phyloP scores from a whole-genome alignment of 2,797 vertebrate species.

The Hydrolagus colliei region DNA sequence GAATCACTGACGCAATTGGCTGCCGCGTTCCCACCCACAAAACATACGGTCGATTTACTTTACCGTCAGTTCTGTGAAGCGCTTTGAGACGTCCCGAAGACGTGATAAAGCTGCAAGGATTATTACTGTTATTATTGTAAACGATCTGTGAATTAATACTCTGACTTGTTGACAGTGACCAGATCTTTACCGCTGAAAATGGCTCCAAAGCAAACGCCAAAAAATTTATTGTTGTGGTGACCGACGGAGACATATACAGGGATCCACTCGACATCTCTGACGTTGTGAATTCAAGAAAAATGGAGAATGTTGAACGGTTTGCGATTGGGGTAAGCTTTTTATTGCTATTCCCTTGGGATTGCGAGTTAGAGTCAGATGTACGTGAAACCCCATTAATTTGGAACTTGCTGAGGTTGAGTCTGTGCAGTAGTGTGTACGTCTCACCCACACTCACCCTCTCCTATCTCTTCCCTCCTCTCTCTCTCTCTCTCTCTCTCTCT shows the following conservation, averaged over 20 bases:
- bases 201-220: conserved; percentile 54
- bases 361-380: not conserved
- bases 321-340: conserved; percentile 58
- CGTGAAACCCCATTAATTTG: no score
- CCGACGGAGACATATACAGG: conserved; percentile 58
- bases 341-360: not conserved
- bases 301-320: conserved; percentile 54
- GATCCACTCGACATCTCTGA: conserved; percentile 46
- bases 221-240: conserved; percentile 67
- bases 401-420: no score
- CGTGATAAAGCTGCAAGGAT: no score
- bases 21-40: no score
- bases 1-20: no score
- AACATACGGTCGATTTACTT: no score
- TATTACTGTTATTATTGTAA: no score
- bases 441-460: not conserved
- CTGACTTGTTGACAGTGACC: conserved; percentile 48
- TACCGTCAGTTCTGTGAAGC: no score
- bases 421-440: not conserved
- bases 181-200: conserved; percentile 51
- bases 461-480: not conserved
- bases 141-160: not conserved
- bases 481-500: not conserved
- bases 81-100: no score
- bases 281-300: conserved; percentile 52